A percentile compares a stretch with the other conserved stretches of the same genome.
Evolutionary conservation across 1,140 invertebrate species (phyloP).

Genomic region (Magallana angulata): DNA sequence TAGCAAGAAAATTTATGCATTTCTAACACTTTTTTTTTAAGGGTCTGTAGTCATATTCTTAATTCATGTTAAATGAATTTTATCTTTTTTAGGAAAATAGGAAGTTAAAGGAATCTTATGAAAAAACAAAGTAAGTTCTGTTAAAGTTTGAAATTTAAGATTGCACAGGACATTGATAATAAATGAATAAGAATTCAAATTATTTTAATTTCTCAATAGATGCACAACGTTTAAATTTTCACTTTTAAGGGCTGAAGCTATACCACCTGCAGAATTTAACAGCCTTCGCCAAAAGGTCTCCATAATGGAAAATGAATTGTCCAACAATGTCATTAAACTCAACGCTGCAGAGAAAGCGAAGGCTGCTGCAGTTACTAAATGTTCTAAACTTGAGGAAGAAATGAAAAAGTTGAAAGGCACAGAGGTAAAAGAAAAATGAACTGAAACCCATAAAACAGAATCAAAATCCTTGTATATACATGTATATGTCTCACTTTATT

Average conservation of each 20-base stretch:
- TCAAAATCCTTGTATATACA: no score
- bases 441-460: no score
- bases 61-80: not conserved
- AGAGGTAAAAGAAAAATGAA: conserved; percentile 40
- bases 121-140: not conserved
- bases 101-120: conserved; percentile 24
- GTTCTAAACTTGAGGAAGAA: conserved; percentile 69
- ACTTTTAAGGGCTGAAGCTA: conserved; percentile 62
- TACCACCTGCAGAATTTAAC: conserved; percentile 66
- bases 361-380: conserved; percentile 66
- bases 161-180: not conserved
- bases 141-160: not conserved
- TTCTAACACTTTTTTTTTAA: no score
- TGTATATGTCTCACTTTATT: no score
- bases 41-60: no score
- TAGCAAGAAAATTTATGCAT: no score
- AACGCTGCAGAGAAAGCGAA: conserved; percentile 70
- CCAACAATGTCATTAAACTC: conserved; percentile 68
- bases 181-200: not conserved
- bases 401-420: conserved; percentile 62
- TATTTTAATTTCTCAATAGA: not conserved
- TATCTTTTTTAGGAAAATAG: not conserved
- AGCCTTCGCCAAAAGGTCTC: conserved; percentile 72
- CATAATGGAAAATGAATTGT: conserved; percentile 75
- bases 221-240: not conserved